Conservation (phyloP, 2,113 vertebrate genomes). For the Cyprinodon tularosa region DNA sequence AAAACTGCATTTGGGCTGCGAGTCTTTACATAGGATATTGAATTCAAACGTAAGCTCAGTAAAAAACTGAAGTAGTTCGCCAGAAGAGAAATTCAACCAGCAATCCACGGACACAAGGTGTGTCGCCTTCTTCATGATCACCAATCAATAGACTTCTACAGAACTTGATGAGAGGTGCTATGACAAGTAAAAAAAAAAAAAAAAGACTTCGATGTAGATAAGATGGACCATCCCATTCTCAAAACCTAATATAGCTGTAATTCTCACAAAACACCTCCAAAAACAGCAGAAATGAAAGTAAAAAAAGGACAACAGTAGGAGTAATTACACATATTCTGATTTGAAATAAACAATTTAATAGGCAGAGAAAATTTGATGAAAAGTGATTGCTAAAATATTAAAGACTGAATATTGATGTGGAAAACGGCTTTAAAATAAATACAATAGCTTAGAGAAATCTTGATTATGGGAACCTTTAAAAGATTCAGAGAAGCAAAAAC, state of each 20-base stretch:
- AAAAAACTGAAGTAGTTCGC: too few species aligned
- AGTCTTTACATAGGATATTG: too few species aligned
- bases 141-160: too few species aligned
- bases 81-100: too few species aligned
- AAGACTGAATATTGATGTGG: not conserved
- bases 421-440: constrained; percentile 52
- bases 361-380: not conserved
- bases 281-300: constrained; percentile 22
- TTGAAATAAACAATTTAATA: constrained; percentile 8
- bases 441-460: constrained; percentile 19
- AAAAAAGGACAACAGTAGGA: constrained; percentile 1
- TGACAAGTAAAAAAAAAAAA: too few species aligned
- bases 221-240: constrained; percentile 5
- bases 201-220: too few species aligned
- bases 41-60: too few species aligned
- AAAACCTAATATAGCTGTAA: constrained; percentile 24
- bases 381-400: constrained; percentile 12
- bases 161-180: too few species aligned
- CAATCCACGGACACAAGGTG: too few species aligned
- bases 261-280: constrained; percentile 42
- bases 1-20: too few species aligned
- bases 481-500: not conserved
- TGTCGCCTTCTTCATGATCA: too few species aligned
- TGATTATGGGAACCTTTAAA: not conserved
- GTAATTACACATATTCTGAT: constrained; percentile 30